Evolutionary conservation across 2,113 vertebrate genomes (phyloP), one percentile per base, ranked within the genome.

Genomic region (Sturnira hondurensis): DNA sequence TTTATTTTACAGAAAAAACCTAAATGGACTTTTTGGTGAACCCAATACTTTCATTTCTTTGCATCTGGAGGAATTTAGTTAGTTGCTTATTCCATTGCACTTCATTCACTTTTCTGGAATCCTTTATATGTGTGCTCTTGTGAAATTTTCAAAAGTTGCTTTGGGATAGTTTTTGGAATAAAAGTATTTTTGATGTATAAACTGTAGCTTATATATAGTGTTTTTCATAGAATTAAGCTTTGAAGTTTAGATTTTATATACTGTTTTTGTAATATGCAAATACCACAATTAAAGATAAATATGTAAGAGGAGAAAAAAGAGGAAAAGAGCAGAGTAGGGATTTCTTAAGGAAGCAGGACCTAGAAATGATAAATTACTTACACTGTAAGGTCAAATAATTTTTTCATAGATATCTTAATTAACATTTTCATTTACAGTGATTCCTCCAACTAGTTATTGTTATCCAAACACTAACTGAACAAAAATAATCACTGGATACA

Each of bases 221-320:
- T 58, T 84, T 93, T 93, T 77, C 14, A 50, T 16, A 78, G 63
- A 89, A 83, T 45, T 86, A 70, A 56, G 26, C 65, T 86, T 56
- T 38, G 33, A 73, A 92, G 76, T 74, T 91, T 88, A 91, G 31
- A 45, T 84, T 68, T 36, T 54, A 38, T 36, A 54, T 76, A 89
- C 41, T 56, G 61, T 41, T 92, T 89, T 91, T 82, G 14, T 91
- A 67, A 43, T 74, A 85, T 68, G 36, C 31, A 84, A 85, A 81
- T 63, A 65, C 9, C 26, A 85, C 10, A 91, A 93, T 73, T 65
- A 78, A 96, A 68, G 10, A 86, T 63, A 94, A 92, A 76, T 82
- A 80, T 28, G 13, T 68, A 63, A 67, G 43, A 50, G 38, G 15
- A 38, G 52, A 71, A 61, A 52, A 31, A 78, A 90, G 45, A 71